These are phyloP conservation scores for Pristionchus japonicus DNA, from an alignment of 2,888 invertebrate genomes.

Conservation along the genomic window DNA sequence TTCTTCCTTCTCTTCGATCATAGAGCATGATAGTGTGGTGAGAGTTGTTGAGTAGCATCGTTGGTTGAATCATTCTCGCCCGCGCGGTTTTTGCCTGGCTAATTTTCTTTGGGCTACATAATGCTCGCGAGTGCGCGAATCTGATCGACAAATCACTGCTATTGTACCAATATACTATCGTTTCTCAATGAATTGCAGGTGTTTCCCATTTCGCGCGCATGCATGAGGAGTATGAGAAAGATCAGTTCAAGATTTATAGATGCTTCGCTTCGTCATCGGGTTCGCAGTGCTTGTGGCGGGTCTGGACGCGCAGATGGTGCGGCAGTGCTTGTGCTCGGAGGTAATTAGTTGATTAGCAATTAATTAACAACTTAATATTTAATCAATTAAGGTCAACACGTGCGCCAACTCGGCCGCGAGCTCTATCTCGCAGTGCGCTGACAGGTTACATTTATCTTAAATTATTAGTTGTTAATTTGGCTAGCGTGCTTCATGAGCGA, in stretches of 20 bases:
- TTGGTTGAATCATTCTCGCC: no score
- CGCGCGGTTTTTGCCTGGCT: no score
- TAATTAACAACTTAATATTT: neutral
- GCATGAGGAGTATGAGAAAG: neutral
- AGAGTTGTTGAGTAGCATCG: no score
- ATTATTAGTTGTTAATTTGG: neutral
- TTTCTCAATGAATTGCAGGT: neutral
- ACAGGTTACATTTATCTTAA: neutral
- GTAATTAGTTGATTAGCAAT: neutral
- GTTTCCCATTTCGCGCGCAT: neutral
- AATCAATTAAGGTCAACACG: neutral
- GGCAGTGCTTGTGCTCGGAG: slow-evolving; percentile 41
- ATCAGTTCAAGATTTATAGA: neutral
- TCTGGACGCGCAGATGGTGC: neutral
- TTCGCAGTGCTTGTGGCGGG: neutral
- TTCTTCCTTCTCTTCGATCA: no score
- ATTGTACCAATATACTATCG: no score
- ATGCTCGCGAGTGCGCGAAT: no score
- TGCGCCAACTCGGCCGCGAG: neutral
- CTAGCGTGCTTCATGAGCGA: no score
- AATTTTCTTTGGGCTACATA: no score
- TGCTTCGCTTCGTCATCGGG: neutral
- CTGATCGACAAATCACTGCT: no score
- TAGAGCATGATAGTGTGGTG: no score
- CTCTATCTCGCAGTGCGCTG: neutral